Evolutionary conservation across 2,888 invertebrate genomes (phyloP).

Genomic region (Eristalis arbustorum): DNA sequence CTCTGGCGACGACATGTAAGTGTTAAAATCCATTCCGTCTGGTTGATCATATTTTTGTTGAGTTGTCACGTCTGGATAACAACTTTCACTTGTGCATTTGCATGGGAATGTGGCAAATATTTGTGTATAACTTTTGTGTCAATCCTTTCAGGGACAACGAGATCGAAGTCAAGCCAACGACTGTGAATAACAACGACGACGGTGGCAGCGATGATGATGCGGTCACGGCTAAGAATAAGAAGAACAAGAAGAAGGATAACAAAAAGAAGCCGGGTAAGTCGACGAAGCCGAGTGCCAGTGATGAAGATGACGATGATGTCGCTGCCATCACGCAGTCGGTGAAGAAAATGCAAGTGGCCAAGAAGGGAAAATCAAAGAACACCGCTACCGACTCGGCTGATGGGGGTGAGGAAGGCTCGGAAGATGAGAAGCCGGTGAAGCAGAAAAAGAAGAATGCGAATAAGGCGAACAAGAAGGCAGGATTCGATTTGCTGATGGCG

Average conservation of each 20-base stretch:
- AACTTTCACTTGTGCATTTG: conserved; percentile 67
- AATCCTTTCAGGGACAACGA: conserved; percentile 84
- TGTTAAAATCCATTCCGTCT: conserved; percentile 73
- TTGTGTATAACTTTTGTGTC: conserved; percentile 18
- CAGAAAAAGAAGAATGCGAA: conserved; percentile 76
- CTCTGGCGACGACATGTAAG: conserved; percentile 88
- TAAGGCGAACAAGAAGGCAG: conserved; percentile 81
- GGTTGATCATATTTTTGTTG: conserved; percentile 66
- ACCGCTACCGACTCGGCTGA: conserved; percentile 75
- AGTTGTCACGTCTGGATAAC: conserved; percentile 67
- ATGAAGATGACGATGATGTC: conserved; percentile 81
- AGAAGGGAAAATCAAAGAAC: conserved; percentile 81
- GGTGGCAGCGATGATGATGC: conserved; percentile 72
- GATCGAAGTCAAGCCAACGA: conserved; percentile 73
- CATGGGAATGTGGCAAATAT: conserved; percentile 13
- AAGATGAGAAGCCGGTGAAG: conserved; percentile 79
- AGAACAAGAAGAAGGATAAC: conserved; percentile 76
- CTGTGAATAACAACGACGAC: conserved; percentile 72
- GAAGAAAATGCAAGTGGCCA: conserved; percentile 83
- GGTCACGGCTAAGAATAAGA: conserved; percentile 80
- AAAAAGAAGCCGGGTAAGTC: conserved; percentile 75
- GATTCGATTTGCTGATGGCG: conserved; percentile 86
- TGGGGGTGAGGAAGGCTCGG: conserved; percentile 80
- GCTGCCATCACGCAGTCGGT: conserved; percentile 81
- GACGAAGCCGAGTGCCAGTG: conserved; percentile 75